Base-by-base conservation (phyloP, 2,113 vertebrate genomes). In the Zeus faber region DNA sequence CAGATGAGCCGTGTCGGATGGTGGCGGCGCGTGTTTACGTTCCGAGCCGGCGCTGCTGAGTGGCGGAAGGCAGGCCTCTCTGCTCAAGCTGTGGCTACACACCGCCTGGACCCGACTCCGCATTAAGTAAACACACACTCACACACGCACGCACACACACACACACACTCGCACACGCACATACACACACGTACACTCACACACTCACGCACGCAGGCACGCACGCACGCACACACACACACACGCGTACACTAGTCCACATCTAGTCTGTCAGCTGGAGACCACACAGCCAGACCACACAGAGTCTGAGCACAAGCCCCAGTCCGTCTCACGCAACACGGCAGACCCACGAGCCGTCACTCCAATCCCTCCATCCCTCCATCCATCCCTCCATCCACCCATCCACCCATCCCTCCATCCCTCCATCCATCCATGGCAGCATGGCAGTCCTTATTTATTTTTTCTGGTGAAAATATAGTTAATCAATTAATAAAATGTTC, bases 231-330 rank as follows among this genome's bases (percentile, higher is more conserved):
- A 27, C 52, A 43, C 22, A 52, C 22, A 25, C 35, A 41, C 16
- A 31, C 39, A 41, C 21, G 17, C 33, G 37, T 20, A 16, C 31
- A 22, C 26, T 23, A 11, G 27, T 24, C 9, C 35, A 17, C 3
- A 21, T 17, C 0, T 2, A 43, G 4, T 9, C 60, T 35, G 59
- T 84, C 78, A 81, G 80, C 76, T 86, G 75, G 57, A 83, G 85
- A 87, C 85, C 85, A 87, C 83, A 87, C 85, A 87, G 65, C 67
- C 80, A 84, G 85, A 85, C 85, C 85, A 87, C 85, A 87, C 85
- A 87, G 83, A 79, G 75, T 78, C 70, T 82, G 79, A 84, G 77
- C 79, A 67, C 72, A 77, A 14, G 67, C 39, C 54, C 23, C 10
- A 58, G 65, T 55, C 72, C 70, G 72, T 81, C 82, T 78, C 85